These are phyloP conservation scores for Theristicus caerulescens DNA, from an alignment of 2,113 vertebrate genomes.

Conservation along the genomic window DNA sequence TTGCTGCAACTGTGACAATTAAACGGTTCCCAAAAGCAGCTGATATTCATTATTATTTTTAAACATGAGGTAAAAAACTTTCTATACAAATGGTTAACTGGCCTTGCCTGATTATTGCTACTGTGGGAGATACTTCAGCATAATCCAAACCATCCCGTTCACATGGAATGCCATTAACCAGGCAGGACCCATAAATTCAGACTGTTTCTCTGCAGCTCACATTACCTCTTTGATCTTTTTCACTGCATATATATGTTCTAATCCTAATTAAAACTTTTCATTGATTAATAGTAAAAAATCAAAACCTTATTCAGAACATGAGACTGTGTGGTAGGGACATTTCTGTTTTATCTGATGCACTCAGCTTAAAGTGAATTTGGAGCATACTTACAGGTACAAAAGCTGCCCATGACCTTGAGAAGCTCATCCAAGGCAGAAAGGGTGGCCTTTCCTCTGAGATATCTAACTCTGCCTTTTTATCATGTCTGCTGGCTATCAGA, in stretches of 20 bases:
- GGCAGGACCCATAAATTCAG: background rate
- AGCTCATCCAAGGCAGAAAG: slow-evolving; percentile 2
- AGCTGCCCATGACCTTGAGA: slow-evolving; percentile 48
- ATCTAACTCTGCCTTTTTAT: slow-evolving; percentile 31
- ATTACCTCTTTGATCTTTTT: background rate
- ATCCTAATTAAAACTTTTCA: background rate
- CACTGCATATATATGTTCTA: background rate
- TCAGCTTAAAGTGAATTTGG: background rate
- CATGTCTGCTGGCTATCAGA: slow-evolving; percentile 19
- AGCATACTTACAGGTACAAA: background rate
- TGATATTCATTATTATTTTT: background rate
- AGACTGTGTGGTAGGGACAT: background rate
- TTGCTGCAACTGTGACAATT: background rate
- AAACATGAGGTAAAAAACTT: background rate
- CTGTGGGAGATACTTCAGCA: background rate
- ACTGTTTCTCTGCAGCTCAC: background rate
- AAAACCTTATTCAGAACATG: background rate
- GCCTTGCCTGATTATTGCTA: background rate
- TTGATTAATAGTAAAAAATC: background rate
- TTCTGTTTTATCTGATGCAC: background rate
- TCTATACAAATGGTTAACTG: background rate
- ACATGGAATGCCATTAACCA: background rate
- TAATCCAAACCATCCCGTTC: background rate
- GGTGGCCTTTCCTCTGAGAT: background rate
- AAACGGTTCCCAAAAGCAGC: background rate